Evolutionary conservation across 1,140 invertebrate species (phyloP).

Genomic region (Drosophila truncata): DNA sequence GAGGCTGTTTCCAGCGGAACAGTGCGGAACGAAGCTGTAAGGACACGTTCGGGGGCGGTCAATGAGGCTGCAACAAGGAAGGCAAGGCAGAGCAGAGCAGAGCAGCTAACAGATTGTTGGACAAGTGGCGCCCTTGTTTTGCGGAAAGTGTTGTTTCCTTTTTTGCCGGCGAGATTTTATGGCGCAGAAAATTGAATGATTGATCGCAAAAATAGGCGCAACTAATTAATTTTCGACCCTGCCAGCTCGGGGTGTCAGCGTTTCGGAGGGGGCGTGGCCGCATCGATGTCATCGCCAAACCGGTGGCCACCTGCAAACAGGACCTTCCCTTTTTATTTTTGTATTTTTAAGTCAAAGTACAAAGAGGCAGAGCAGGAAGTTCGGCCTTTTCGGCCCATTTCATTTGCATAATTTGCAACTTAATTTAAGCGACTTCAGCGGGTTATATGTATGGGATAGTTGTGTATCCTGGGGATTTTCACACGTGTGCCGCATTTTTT

Average conservation of each 20-base stretch:
- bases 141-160: slow-evolving; percentile 37
- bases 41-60: slow-evolving; percentile 19
- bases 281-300: slow-evolving; percentile 22
- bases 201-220: slow-evolving; percentile 79
- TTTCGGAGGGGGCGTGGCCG: slow-evolving; percentile 64
- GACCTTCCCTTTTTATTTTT: slow-evolving; percentile 7
- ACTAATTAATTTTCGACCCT: slow-evolving; percentile 72
- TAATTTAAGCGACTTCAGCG: slow-evolving; percentile 62
- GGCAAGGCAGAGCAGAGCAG: slow-evolving; percentile 3
- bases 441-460: slow-evolving; percentile 19
- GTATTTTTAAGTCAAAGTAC: neutral
- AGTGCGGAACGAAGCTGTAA: slow-evolving; percentile 22
- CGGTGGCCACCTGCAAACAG: slow-evolving; percentile 68
- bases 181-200: slow-evolving; percentile 82
- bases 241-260: slow-evolving; percentile 50
- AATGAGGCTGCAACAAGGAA: slow-evolving; percentile 45
- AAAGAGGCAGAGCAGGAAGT: neutral
- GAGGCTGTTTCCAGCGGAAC: slow-evolving; percentile 48
- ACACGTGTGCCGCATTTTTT: slow-evolving; percentile 69
- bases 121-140: slow-evolving; percentile 68
- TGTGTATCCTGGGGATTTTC: slow-evolving; percentile 35
- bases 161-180: slow-evolving; percentile 63
- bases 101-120: slow-evolving; percentile 29
- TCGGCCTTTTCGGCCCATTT: slow-evolving; percentile 14
- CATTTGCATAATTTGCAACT: slow-evolving; percentile 79